Conservation (phyloP, 2,797 vertebrate genomes). For the Myotis planiceps region DNA sequence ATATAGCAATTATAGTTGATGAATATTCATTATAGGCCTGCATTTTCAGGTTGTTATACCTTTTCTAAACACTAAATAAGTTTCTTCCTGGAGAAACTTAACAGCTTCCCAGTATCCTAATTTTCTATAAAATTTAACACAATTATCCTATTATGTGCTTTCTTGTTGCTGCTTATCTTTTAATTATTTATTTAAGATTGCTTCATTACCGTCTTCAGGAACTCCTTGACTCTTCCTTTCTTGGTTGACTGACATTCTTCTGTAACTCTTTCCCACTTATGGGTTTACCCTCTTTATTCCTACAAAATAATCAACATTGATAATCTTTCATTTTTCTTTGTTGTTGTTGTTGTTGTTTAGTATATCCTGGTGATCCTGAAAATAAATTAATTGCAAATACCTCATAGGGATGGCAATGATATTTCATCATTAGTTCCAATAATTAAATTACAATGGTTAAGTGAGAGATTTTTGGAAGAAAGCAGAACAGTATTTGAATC, state of each 20-base stretch:
- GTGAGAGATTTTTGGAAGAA: neutral
- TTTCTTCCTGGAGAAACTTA: neutral
- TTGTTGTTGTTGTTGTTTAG: neutral
- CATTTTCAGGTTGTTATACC: slow-evolving; percentile 21
- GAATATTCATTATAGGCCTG: slow-evolving; percentile 44
- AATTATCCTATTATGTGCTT: neutral
- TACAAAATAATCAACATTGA: slow-evolving; percentile 45
- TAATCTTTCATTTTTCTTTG: neutral
- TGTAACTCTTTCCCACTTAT: neutral
- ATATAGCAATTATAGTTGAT: slow-evolving; percentile 42
- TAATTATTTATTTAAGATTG: neutral
- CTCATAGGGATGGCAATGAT: neutral
- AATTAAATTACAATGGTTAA: slow-evolving; percentile 31
- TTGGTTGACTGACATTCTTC: slow-evolving; percentile 61
- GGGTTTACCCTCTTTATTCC: slow-evolving; percentile 1
- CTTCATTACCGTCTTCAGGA: slow-evolving; percentile 58
- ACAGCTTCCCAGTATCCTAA: slow-evolving; percentile 17
- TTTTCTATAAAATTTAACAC: slow-evolving; percentile 45
- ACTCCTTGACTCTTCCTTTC: slow-evolving; percentile 17
- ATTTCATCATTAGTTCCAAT: slow-evolving; percentile 22
- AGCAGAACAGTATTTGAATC: neutral
- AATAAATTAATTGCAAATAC: slow-evolving; percentile 15
- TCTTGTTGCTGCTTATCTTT: neutral
- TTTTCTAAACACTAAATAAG: slow-evolving; percentile 35
- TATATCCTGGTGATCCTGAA: neutral